phyloP scores from a whole-genome alignment of 2,888 invertebrate genomes.

The Drosophila lacicola region DNA sequence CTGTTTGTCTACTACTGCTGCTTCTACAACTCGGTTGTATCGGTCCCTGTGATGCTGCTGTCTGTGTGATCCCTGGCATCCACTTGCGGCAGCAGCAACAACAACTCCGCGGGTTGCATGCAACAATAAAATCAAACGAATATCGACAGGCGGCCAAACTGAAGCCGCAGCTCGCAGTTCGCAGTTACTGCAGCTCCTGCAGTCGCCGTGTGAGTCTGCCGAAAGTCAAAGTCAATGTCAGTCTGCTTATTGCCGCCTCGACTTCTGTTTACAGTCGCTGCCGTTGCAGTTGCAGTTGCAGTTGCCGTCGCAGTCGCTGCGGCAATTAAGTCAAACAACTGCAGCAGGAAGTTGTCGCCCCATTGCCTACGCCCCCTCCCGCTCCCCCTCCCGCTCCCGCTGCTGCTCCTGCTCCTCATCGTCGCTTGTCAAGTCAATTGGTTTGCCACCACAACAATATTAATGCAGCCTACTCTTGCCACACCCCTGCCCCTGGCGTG shows the following conservation, averaged over 20 bases:
- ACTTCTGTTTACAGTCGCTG: slow-evolving; percentile 30
- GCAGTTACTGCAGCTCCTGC: background rate
- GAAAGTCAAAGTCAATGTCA: slow-evolving; percentile 36
- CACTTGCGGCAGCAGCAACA: slow-evolving; percentile 6
- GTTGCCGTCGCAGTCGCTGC: slow-evolving; percentile 24
- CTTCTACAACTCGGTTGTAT: slow-evolving; percentile 6
- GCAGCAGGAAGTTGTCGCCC: slow-evolving; percentile 66
- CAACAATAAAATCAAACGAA: slow-evolving; percentile 28
- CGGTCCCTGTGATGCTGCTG: slow-evolving; percentile 9
- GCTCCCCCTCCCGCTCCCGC: background rate
- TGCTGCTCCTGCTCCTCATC: slow-evolving; percentile 4
- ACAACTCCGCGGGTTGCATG: slow-evolving; percentile 44
- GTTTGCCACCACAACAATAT: slow-evolving; percentile 70
- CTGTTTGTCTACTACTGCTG: slow-evolving; percentile 13
- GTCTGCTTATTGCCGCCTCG: slow-evolving; percentile 26
- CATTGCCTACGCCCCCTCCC: slow-evolving; percentile 25
- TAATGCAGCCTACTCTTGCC: slow-evolving; percentile 35
- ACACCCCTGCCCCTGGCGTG: slow-evolving; percentile 4
- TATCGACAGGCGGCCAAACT: slow-evolving; percentile 31
- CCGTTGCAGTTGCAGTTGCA: slow-evolving; percentile 7
- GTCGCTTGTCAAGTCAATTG: slow-evolving; percentile 68
- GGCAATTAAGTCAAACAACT: slow-evolving; percentile 69
- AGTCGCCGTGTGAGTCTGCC: slow-evolving; percentile 2
- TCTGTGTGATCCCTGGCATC: slow-evolving; percentile 12
- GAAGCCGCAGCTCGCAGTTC: background rate